Evolutionary conservation across 2,113 vertebrate genomes (phyloP), one percentile per base, ranked within the genome.

Genomic region (Tapirus terrestris): DNA sequence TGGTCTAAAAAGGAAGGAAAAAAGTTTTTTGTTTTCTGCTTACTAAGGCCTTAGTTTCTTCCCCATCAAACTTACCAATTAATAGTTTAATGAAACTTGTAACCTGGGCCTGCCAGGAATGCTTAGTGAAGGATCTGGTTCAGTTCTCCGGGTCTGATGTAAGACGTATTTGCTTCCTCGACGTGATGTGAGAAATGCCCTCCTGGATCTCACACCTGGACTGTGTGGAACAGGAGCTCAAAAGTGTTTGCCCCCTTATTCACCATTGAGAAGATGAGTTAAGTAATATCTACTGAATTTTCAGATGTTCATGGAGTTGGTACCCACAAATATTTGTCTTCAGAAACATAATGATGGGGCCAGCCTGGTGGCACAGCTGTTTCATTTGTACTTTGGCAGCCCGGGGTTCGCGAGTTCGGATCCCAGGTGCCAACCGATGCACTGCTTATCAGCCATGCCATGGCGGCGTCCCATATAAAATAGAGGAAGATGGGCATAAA

Each of bases 21-120:
- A 79, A 79, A 8, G 29, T 11, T 10, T 21, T 82, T 65, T 89
- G 33, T 80, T 80, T 75, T 90, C 25, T 58, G 58, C 17, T 89
- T 89, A 70, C n/a, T 43, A 61, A 94, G 39, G 13, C 43, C 60
- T 76, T 81, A 21, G 31, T 93, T 58, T 95, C 87, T 70, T 94
- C n/a, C 73, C 16, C 58, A 20, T 82, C 33, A 87, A 25, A 94
- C 63, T 51, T 60, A 36, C 13, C 31, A 87, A 11, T 80, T 88
- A 82, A 83, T 29, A 86, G 18, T 65, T 82, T 63, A 76, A 56
- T 96, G 39, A 94, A 89, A 76, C 73, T 67, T 83, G 23, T 21
- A n/a, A 25, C 56, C 58, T 39, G 13, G 16, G 20, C 43, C 89
- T 75, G 27, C 72, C 91, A 68, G 5, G 43, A 18, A 53, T 67